Evolutionary conservation across 2,888 invertebrate genomes (phyloP), one percentile per base, ranked within the genome.

Genomic region (Lepidonotus clava): DNA sequence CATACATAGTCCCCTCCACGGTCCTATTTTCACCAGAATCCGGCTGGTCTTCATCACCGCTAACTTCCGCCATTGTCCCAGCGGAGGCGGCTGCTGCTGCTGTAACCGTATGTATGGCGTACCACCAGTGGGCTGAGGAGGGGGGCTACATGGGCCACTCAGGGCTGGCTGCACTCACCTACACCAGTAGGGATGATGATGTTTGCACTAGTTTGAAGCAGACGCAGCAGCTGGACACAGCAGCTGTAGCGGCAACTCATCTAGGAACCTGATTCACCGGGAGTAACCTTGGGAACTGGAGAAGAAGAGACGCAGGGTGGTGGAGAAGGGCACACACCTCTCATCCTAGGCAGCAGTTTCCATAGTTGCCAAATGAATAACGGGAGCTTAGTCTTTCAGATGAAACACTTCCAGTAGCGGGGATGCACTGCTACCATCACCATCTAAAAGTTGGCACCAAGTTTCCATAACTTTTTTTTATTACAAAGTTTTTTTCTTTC

Each of bases 401-500:
- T n/a, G n/a, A n/a, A n/a, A n/a, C n/a, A n/a, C n/a, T n/a, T n/a
- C n/a, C n/a, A n/a, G n/a, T n/a, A n/a, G n/a, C 61, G 28, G 61
- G 5, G 8, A 28, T 11, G 61, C 61, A 28, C 61, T 61, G 61
- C 28, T 2, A 32, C 61, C 71, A 71, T 71, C 34, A 34, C 71
- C 0, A 14, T 21, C 71, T 4, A 71, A 14, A 11, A 71, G 36
- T 71, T 71, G 71, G 71, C 71, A 71, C 71, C 71, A 71, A 71
- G 36, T 34, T 34, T 14, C 36, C 71, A 71, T 71, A 38, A 14
- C 4, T 67, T 67, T 14, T 71, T 71, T 36, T 71, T 71, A 71
- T 71, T 71, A 18, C 71, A 71, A 71, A 71, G 36, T 71, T 71
- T 71, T 71, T 34, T 34, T 6, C 38, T 71, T 36, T 71, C 71